A percentile compares a stretch with the other conserved stretches of the same genome.
Evolutionary conservation across 2,888 invertebrate genomes (phyloP).

Genomic region (Aphodius sticticus): DNA sequence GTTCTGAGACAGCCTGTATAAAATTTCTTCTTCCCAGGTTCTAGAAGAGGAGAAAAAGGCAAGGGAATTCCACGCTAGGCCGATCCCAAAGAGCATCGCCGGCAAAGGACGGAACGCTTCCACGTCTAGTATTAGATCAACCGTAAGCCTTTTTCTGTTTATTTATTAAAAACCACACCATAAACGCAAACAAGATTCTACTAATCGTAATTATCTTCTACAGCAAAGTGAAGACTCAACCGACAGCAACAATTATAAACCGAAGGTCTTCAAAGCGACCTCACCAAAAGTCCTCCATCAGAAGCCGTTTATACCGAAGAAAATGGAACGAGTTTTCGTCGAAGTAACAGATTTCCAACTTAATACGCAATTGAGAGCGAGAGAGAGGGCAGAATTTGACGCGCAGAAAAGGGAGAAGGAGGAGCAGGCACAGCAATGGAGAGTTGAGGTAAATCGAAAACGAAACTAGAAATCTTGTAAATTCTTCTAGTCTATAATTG

Average conservation of each 20-base stretch:
- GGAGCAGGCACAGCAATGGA: conserved; percentile 60
- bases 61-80: conserved; percentile 75
- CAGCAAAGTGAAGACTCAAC: neutral
- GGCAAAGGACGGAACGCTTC: conserved; percentile 25
- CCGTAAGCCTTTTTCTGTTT: conserved; percentile 30
- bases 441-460: conserved; percentile 45
- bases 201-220: neutral
- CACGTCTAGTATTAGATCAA: conserved; percentile 35
- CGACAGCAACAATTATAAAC: conserved; percentile 40
- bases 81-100: conserved; percentile 62
- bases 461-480: neutral
- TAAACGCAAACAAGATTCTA: neutral
- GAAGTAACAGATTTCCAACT: conserved; percentile 66
- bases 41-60: conserved; percentile 68
- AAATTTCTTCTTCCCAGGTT: conserved; percentile 50
- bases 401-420: conserved; percentile 65
- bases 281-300: conserved; percentile 69
- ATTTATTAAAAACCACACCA: neutral
- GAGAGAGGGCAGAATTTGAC: conserved; percentile 69
- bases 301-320: conserved; percentile 71
- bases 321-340: conserved; percentile 59
- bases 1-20: too few species aligned
- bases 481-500: neutral
- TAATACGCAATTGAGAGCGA: conserved; percentile 71
- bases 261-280: conserved; percentile 67